Conservation (phyloP, 2,888 invertebrate genomes). For the Melieria omissa region DNA sequence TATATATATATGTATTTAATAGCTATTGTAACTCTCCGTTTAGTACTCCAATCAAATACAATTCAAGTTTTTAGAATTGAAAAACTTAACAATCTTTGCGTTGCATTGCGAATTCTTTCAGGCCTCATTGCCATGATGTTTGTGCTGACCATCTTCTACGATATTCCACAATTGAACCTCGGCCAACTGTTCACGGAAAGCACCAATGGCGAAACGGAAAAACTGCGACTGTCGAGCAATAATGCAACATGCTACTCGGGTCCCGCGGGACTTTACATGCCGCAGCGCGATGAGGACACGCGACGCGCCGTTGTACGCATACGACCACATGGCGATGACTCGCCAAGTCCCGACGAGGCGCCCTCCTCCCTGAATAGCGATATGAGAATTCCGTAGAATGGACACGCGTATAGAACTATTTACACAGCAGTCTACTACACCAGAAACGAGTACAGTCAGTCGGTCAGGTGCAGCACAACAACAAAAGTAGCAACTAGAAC, state of each 20-base stretch:
- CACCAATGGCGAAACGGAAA: slow-evolving; percentile 73
- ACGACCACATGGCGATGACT: slow-evolving; percentile 73
- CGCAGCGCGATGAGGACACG: slow-evolving; percentile 69
- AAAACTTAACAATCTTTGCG: no score
- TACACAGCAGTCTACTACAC: no score
- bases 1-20: not conserved
- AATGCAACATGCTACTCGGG: slow-evolving; percentile 64
- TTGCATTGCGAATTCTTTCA: slow-evolving; percentile 52
- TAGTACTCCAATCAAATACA: no score
- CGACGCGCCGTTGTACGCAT: slow-evolving; percentile 75
- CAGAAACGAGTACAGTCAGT: no score
- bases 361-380: slow-evolving; percentile 73
- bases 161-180: slow-evolving; percentile 88
- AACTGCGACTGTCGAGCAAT: slow-evolving; percentile 72
- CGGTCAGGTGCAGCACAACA: no score
- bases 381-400: slow-evolving; percentile 69
- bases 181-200: slow-evolving; percentile 80
- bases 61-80: no score
- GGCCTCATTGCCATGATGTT: slow-evolving; percentile 88
- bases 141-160: slow-evolving; percentile 85
- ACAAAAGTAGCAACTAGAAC: no score
- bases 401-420: no score
- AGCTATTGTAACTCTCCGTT: no score
- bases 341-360: slow-evolving; percentile 78
- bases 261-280: slow-evolving; percentile 65